Conservation (phyloP, 1,140 invertebrate genomes). For the Neoseiulus cucumeris region DNA sequence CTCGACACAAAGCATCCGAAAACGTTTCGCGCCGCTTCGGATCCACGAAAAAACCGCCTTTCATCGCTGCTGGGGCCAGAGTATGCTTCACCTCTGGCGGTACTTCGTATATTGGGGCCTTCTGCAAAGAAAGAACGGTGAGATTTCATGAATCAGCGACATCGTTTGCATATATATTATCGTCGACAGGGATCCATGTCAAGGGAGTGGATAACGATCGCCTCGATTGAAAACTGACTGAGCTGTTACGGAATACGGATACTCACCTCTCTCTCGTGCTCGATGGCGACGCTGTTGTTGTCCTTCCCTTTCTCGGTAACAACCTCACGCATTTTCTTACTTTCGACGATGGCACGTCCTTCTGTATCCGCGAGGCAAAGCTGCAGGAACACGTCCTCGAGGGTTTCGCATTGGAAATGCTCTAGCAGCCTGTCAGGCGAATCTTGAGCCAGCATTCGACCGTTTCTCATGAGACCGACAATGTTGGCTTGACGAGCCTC, state of each 20-base stretch:
- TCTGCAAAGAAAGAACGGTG: too few relatives aligned
- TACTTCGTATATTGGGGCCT: background rate
- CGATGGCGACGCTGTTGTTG: background rate
- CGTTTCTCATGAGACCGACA: slow-evolving; percentile 81
- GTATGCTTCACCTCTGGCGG: slow-evolving; percentile 6
- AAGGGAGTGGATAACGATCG: too few relatives aligned
- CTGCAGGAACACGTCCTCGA: slow-evolving; percentile 86
- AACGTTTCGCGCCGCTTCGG: background rate
- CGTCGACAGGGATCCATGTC: too few relatives aligned
- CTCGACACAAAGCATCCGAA: background rate
- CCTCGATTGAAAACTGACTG: too few relatives aligned
- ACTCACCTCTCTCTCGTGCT: background rate
- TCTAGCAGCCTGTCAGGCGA: slow-evolving; percentile 59
- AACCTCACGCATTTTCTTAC: background rate
- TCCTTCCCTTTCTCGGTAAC: background rate
- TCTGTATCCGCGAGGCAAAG: slow-evolving; percentile 43
- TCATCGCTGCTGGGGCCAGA: background rate
- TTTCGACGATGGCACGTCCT: background rate
- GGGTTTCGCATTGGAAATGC: slow-evolving; percentile 55
- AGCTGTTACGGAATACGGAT: too few relatives aligned
- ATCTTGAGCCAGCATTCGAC: slow-evolving; percentile 70
- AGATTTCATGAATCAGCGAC: background rate
- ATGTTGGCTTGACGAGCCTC: slow-evolving; percentile 68
- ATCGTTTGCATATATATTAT: too few relatives aligned
- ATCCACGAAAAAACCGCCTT: background rate